Conservation (phyloP, 2,797 vertebrate species). For the Pseudopleuronectes americanus region DNA sequence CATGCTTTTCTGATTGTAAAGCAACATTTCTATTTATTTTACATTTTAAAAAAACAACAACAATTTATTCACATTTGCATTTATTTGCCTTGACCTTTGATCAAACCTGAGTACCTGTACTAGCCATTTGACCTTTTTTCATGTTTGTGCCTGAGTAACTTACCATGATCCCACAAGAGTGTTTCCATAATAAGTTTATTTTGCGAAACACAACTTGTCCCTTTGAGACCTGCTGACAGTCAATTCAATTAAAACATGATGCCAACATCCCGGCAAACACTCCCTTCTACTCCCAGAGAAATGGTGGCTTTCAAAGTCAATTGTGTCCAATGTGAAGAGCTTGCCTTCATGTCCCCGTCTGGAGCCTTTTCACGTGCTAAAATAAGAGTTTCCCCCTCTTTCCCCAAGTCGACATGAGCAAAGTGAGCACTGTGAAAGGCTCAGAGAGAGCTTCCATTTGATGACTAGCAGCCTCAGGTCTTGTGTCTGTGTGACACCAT, state of each 20-base stretch:
- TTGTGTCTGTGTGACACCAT: conserved; percentile 70
- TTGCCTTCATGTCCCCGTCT: conserved; percentile 62
- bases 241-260: conserved; percentile 67
- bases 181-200: conserved; percentile 35
- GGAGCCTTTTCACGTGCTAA: conserved; percentile 73
- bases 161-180: conserved; percentile 15
- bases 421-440: conserved; percentile 68
- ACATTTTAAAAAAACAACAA: too few species aligned
- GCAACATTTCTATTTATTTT: too few species aligned
- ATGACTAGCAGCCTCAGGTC: conserved; percentile 65
- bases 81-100: not conserved
- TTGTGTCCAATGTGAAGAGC: conserved; percentile 72
- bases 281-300: conserved; percentile 57
- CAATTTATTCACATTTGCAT: not conserved
- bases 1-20: too few species aligned
- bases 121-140: conserved; percentile 23
- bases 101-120: not conserved
- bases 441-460: conserved; percentile 68
- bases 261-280: conserved; percentile 64
- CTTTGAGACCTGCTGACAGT: conserved; percentile 52
- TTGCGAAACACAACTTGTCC: conserved; percentile 42
- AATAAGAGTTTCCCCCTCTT: conserved; percentile 66
- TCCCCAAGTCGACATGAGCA: conserved; percentile 69
- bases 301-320: conserved; percentile 64
- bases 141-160: conserved; percentile 22